These are phyloP conservation scores for Dinomys branickii DNA, from an alignment of 2,113 vertebrate genomes.

Conservation along the genomic window DNA sequence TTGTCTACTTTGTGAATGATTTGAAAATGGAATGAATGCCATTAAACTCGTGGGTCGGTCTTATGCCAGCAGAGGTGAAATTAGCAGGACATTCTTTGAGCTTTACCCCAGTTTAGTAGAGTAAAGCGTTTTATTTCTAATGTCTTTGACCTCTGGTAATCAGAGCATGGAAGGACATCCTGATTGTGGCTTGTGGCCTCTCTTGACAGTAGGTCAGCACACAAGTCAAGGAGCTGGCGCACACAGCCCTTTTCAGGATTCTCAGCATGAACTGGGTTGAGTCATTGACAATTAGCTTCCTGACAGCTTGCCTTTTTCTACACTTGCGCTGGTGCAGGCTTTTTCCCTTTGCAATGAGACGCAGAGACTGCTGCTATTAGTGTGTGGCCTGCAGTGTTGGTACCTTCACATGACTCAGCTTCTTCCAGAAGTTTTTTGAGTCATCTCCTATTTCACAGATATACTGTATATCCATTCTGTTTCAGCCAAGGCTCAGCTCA, in stretches of 20 bases:
- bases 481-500: neutral
- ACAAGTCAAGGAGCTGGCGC: neutral
- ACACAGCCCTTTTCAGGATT: slow-evolving; percentile 46
- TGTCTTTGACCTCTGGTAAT: neutral
- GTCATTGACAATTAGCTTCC: slow-evolving; percentile 43
- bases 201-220: neutral
- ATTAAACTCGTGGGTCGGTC: neutral
- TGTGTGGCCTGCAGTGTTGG: neutral
- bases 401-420: neutral
- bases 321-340: neutral
- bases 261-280: slow-evolving; percentile 39
- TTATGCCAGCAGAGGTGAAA: neutral
- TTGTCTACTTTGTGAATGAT: slow-evolving; percentile 24
- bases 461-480: neutral
- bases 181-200: neutral
- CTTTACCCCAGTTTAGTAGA: neutral
- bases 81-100: neutral
- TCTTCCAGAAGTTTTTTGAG: neutral
- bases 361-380: neutral
- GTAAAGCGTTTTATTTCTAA: neutral
- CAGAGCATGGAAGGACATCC: neutral
- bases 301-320: slow-evolving; percentile 36
- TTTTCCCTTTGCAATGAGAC: slow-evolving; percentile 10
- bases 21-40: slow-evolving; percentile 9
- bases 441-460: neutral